These are phyloP conservation scores for Poecilobothrus nobilitatus DNA, from an alignment of 2,888 invertebrate genomes.

Conservation along the genomic window DNA sequence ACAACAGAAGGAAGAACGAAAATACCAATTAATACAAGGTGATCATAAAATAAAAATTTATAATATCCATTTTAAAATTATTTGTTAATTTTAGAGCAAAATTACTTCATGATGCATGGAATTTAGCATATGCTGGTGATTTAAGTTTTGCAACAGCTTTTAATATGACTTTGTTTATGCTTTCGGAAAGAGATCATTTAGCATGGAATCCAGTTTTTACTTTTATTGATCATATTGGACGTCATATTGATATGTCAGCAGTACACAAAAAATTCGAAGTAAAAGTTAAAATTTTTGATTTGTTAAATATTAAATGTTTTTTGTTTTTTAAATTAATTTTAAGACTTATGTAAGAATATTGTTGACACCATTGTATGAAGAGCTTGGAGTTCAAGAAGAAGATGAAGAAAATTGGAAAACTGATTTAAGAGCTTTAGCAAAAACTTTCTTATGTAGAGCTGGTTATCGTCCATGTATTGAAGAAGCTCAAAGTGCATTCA, in stretches of 20 bases:
- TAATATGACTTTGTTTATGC: constrained; percentile 69
- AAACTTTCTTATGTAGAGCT: constrained; percentile 64
- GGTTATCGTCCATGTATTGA: constrained; percentile 70
- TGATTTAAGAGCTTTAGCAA: constrained; percentile 58
- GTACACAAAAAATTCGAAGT: constrained; percentile 67
- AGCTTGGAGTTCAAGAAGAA: constrained; percentile 50
- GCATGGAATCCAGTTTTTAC: constrained; percentile 80
- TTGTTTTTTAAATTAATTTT: constrained; percentile 11
- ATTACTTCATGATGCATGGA: constrained; percentile 68
- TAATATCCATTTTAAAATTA: neutral
- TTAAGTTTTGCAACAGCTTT: constrained; percentile 66
- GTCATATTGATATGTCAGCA: constrained; percentile 58
- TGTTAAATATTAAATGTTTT: no score
- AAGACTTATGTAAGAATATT: constrained; percentile 64
- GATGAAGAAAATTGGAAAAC: constrained; percentile 59
- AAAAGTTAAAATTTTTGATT: constrained; percentile 13
- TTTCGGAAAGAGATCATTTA: constrained; percentile 61
- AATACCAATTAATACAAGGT: constrained; percentile 60
- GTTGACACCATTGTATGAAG: constrained; percentile 62
- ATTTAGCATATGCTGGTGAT: constrained; percentile 68
- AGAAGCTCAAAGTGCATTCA: constrained; percentile 63
- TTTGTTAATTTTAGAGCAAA: constrained; percentile 50
- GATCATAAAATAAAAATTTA: constrained; percentile 8
- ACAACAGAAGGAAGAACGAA: constrained; percentile 47
- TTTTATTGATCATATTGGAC: constrained; percentile 70